A percentile compares a stretch with the other conserved stretches of the same genome.
phyloP scores from a whole-genome alignment of 2,113 vertebrate species.

The Raja brachyura region DNA sequence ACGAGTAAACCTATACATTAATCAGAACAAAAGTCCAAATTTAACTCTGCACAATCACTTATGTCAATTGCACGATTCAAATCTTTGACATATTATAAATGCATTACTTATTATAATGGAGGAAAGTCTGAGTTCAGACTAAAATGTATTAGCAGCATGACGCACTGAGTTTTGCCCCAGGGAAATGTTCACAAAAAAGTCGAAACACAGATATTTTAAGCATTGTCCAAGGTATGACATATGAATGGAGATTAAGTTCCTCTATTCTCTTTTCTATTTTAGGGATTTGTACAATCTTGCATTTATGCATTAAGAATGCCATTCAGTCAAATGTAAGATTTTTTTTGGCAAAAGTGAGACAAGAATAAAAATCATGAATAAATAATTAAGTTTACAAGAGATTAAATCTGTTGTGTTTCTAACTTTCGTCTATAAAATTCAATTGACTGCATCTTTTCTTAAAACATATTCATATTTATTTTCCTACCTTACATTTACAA shows the following conservation, averaged over 20 bases:
- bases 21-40: neutral
- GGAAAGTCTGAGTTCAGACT: no score
- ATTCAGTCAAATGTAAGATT: neutral
- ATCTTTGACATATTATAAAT: neutral
- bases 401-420: neutral
- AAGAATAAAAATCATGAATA: neutral
- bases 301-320: neutral
- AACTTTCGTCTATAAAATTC: neutral
- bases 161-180: neutral
- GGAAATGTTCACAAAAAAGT: no score
- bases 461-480: neutral
- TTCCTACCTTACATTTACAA: neutral
- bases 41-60: neutral
- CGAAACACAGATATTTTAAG: neutral
- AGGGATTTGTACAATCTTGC: neutral
- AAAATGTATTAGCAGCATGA: neutral
- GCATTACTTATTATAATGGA: neutral
- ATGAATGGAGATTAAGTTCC: neutral
- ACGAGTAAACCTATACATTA: neutral
- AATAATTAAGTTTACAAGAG: neutral
- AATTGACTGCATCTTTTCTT: neutral
- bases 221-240: neutral
- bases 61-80: neutral
- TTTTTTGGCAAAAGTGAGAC: neutral
- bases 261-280: neutral